These are phyloP conservation scores for Phengaris alcon DNA, from an alignment of 2,888 invertebrate species.

Conservation along the genomic window DNA sequence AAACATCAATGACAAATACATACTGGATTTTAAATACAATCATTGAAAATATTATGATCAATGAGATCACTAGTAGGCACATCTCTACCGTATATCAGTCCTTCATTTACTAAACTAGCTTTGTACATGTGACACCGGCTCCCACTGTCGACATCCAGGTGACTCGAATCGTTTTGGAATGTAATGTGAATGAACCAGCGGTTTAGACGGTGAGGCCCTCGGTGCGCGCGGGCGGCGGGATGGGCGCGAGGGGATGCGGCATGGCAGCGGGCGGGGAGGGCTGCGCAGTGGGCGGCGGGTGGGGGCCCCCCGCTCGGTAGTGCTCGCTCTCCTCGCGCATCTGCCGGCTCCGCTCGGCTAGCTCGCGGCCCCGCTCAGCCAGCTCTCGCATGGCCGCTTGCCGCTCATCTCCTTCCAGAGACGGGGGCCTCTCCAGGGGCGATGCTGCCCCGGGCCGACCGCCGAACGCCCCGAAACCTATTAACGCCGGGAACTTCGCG, in stretches of 20 bases:
- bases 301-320: constrained; percentile 67
- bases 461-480: constrained; percentile 87
- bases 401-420: constrained; percentile 68
- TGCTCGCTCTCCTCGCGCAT: constrained; percentile 71
- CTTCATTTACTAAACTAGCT: constrained; percentile 35
- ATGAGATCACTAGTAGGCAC: constrained; percentile 25
- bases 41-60: background rate
- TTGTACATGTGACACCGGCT: constrained; percentile 35
- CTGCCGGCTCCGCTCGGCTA: constrained; percentile 73
- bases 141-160: constrained; percentile 14
- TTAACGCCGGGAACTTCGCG: constrained; percentile 86
- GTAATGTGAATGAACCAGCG: constrained; percentile 43
- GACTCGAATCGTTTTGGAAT: constrained; percentile 52
- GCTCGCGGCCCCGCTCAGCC: constrained; percentile 75
- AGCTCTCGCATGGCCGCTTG: constrained; percentile 76
- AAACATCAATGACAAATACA: background rate
- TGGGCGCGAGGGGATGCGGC: constrained; percentile 76
- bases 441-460: constrained; percentile 78
- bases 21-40: background rate
- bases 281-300: constrained; percentile 51
- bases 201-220: constrained; percentile 86
- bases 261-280: constrained; percentile 53
- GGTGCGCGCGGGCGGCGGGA: constrained; percentile 82
- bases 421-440: constrained; percentile 69
- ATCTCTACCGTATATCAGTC: constrained; percentile 33